Evolutionary conservation across 1,140 invertebrate genomes (phyloP), one percentile per base, ranked within the genome.

Genomic region (Drosophila ogumai): DNA sequence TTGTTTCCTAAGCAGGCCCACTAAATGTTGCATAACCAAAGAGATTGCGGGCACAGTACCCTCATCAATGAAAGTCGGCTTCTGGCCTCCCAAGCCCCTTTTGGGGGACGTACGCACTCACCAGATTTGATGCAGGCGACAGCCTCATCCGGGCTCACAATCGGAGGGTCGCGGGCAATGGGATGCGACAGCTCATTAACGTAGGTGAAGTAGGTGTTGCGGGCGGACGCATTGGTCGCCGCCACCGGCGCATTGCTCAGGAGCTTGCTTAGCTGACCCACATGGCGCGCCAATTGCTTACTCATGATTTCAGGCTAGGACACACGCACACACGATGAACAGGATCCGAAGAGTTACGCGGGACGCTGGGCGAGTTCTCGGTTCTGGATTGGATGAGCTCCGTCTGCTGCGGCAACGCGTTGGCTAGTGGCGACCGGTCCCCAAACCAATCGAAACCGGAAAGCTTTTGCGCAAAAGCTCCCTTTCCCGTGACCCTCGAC

Each of bases 121-220:
- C 94, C 94, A 31, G 94, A 94, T 90, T 95, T 94, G 36, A 95
- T 92, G 75, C 93, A 93, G 92, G 92, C 92, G 15, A 94, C 93
- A 3, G 94, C 94, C 68, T 94, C 92, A 44, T 94, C 93, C 10
- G 93, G 92, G n/a, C 73, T 54, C 5, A 94, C 80, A 78, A 91
- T 93, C 78, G 93, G 93, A 3, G 94, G 94, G 59, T 93, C 93
- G 15, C 93, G 85, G 36, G 93, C 90, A 61, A 94, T 85, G 52
- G 94, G 94, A 90, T 95, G 94, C 10, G 94, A 93, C 63, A 94
- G 79, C 64, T 94, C 93, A 65, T 93, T 93, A 17, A 93, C 93
- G 57, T 94, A 94, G 19, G 94, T 94, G 76, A 93, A 94, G 79
- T 93, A 94, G 71, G 85, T 94, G 68, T 92, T 91, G n/a, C 84